Evolutionary conservation across 2,888 invertebrate species (phyloP), one percentile per base, ranked within the genome.

Genomic region (Ommatoiulus sabulosus): DNA sequence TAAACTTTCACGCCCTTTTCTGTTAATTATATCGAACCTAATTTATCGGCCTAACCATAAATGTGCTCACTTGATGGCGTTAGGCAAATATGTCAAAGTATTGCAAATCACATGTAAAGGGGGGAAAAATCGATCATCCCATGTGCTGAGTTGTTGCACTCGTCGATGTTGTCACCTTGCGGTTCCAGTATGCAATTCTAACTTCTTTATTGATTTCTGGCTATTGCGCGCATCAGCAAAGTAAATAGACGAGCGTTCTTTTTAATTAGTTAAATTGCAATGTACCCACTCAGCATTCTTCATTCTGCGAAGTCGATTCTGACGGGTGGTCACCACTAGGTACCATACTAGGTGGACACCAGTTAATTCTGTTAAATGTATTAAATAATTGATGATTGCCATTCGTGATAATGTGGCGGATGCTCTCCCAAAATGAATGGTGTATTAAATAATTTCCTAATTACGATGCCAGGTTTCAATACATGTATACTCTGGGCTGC

Each of bases 161-260:
- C 20, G 20, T 63, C n/a, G 20, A 63, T 63, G 63, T 63, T 63
- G 3, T 63, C 63, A 12, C n/a, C 3, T 3, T 63, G 63, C 20
- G n/a, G 52, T 17, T 20, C 20, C 63, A 3, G n/a, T 20, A 63
- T 63, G 63, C 63, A 20, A 63, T 63, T 63, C 63, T 63, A 63
- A 63, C 63, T n/a, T 20, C 63, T 63, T 63, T 63, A 63, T 63
- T 63, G 63, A 63, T 63, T 63, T 63, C 63, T 63, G 63, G 20
- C 63, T 5, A 63, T 63, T n/a, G 63, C 20, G 20, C 63, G 3
- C 10, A 63, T 20, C 20, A 20, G 8, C 63, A 63, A 63, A 63
- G 20, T 20, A 63, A 63, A 63, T 15, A 20, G 63, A 63, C 63
- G 5, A 63, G 20, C 20, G 63, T 20, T 63, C n/a, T 20, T 63